Conservation (phyloP, 1,140 invertebrate genomes). For the Drosophila biarmipes region DNA sequence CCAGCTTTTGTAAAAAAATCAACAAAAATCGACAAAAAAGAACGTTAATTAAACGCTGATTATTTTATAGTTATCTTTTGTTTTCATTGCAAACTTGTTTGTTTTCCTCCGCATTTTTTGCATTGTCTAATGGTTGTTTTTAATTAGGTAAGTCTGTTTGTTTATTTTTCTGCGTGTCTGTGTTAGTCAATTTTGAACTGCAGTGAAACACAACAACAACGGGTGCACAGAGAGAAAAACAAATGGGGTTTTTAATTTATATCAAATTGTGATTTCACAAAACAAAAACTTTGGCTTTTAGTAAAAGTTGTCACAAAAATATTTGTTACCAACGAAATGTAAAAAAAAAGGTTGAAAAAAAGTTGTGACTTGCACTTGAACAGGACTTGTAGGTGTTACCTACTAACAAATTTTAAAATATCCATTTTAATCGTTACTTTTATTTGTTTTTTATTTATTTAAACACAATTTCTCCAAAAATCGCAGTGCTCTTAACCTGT, state of each 20-base stretch:
- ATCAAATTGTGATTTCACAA: background rate
- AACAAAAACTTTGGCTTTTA: background rate
- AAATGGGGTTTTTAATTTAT: background rate
- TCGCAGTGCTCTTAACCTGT: background rate
- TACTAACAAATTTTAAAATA: too few species aligned
- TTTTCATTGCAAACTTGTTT: conserved; percentile 37
- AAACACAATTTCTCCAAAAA: too few species aligned
- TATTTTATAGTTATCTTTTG: conserved; percentile 35
- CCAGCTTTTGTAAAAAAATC: conserved; percentile 11
- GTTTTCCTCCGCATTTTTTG: conserved; percentile 15
- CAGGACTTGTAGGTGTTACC: too few species aligned
- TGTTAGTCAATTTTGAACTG: conserved; percentile 39
- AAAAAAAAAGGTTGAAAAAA: too few species aligned
- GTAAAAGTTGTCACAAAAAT: too few species aligned
- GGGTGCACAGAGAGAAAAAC: conserved; percentile 23
- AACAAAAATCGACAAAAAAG: conserved; percentile 17
- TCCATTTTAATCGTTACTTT: too few species aligned
- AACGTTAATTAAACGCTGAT: conserved; percentile 46
- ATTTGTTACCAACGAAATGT: too few species aligned
- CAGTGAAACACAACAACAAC: conserved; percentile 17
- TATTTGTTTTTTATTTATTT: too few species aligned
- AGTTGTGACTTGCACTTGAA: too few species aligned
- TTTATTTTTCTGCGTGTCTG: conserved; percentile 2
- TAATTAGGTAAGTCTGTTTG: conserved; percentile 44
- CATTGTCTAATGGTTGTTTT: conserved; percentile 37